Conservation (phyloP, 1,140 invertebrate species). For the Polypedilum vanderplanki region DNA sequence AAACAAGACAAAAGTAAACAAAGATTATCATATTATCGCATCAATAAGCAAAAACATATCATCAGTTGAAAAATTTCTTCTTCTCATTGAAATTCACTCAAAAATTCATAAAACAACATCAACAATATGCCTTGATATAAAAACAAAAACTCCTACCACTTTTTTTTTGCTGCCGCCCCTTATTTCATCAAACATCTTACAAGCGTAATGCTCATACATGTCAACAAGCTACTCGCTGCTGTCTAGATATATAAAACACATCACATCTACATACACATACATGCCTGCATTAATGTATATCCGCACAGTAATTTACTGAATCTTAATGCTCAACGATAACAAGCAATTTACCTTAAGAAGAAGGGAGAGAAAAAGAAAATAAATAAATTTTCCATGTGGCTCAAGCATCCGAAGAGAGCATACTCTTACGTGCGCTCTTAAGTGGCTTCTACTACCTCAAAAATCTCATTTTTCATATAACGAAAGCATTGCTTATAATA, state of each 20-base stretch:
- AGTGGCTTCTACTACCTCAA: background rate
- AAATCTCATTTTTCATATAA: too few relatives aligned
- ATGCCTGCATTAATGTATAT: background rate
- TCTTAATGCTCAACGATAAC: background rate
- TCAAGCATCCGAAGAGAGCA: background rate
- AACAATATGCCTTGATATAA: too few relatives aligned
- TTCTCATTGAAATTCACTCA: too few relatives aligned
- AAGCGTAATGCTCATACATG: background rate
- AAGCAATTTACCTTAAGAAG: background rate
- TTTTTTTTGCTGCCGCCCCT: background rate
- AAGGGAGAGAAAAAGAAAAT: too few relatives aligned
- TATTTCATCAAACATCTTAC: conserved; percentile 2
- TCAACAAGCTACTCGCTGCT: background rate
- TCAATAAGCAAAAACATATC: too few relatives aligned
- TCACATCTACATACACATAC: too few relatives aligned
- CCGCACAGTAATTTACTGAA: background rate
- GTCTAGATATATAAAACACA: background rate
- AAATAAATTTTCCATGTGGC: background rate
- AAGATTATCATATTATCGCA: too few relatives aligned
- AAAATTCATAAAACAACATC: too few relatives aligned
- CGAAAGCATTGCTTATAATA: too few relatives aligned
- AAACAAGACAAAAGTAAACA: too few relatives aligned
- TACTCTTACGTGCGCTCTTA: background rate
- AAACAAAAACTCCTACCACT: too few relatives aligned
- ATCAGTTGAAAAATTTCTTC: too few relatives aligned